These are phyloP conservation scores for Nicator chloris DNA, from an alignment of 2,113 vertebrate species.

Conservation along the genomic window DNA sequence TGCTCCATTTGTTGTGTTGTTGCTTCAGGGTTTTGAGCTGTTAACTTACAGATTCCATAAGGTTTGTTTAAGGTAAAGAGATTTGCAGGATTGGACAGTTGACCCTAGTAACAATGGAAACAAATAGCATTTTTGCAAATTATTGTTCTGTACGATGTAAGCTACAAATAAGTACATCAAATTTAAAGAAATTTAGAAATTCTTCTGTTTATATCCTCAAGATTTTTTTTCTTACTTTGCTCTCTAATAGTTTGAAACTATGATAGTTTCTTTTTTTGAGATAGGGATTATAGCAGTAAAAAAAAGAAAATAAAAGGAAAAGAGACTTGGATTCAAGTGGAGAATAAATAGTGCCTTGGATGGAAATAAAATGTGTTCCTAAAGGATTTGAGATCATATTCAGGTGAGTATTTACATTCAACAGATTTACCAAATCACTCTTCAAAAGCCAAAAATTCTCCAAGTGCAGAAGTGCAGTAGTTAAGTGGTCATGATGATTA, in stretches of 20 bases:
- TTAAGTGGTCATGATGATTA: neutral
- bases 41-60: neutral
- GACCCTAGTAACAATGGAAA: neutral
- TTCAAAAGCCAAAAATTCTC: neutral
- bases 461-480: neutral
- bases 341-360: neutral
- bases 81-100: neutral
- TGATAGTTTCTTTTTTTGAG: neutral
- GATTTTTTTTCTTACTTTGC: neutral
- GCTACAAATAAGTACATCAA: neutral
- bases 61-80: neutral
- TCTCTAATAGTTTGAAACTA: neutral
- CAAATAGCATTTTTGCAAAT: neutral
- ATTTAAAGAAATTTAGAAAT: neutral
- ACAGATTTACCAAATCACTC: neutral
- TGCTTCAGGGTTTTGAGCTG: neutral
- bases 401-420: neutral
- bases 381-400: neutral
- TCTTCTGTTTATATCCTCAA: neutral
- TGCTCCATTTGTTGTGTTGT: neutral
- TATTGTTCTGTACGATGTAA: neutral
- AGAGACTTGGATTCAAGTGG: neutral
- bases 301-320: neutral
- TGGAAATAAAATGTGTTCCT: neutral
- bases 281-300: neutral